Percentiles rank a stretch among this genome's conserved stretches.
Evolutionary conservation across 2,113 vertebrate species (phyloP).

Genomic region (Pterophyllum scalare): DNA sequence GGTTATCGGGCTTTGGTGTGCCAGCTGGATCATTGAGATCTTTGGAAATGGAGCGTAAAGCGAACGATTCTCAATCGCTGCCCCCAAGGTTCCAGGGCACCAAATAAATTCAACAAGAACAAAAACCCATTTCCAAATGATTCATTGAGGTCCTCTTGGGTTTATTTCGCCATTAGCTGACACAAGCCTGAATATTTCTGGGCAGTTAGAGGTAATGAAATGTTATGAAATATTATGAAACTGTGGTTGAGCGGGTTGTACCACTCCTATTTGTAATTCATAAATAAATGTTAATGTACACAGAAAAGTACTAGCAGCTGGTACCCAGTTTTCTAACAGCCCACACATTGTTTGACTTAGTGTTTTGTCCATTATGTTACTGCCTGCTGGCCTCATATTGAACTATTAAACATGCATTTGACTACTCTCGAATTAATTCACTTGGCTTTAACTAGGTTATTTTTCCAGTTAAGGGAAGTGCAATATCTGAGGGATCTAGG

Average conservation of each 20-base stretch:
- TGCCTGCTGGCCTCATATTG: slow-evolving; percentile 24
- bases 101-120: slow-evolving; percentile 62
- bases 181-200: slow-evolving; percentile 72
- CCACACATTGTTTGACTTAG: slow-evolving; percentile 40
- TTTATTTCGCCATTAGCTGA: slow-evolving; percentile 73
- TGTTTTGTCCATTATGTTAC: slow-evolving; percentile 26
- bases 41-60: slow-evolving; percentile 72
- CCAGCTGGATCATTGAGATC: slow-evolving; percentile 62
- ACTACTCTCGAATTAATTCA: slow-evolving; percentile 40
- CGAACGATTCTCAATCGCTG: slow-evolving; percentile 60
- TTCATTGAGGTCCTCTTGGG: slow-evolving; percentile 68
- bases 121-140: slow-evolving; percentile 69
- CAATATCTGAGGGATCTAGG: slow-evolving; percentile 11
- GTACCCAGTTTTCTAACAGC: slow-evolving; percentile 47
- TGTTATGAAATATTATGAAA: slow-evolving; percentile 58
- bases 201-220: slow-evolving; percentile 74
- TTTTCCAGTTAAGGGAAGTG: not conserved
- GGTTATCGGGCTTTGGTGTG: slow-evolving; percentile 37
- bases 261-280: slow-evolving; percentile 49
- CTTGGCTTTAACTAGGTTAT: slow-evolving; percentile 26
- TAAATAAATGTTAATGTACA: slow-evolving; percentile 55
- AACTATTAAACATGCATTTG: slow-evolving; percentile 49
- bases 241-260: slow-evolving; percentile 25
- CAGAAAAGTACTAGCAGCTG: slow-evolving; percentile 58
- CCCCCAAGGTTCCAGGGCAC: slow-evolving; percentile 60